phyloP scores from a whole-genome alignment of 2,888 invertebrate species.

The Desoria tigrina region DNA sequence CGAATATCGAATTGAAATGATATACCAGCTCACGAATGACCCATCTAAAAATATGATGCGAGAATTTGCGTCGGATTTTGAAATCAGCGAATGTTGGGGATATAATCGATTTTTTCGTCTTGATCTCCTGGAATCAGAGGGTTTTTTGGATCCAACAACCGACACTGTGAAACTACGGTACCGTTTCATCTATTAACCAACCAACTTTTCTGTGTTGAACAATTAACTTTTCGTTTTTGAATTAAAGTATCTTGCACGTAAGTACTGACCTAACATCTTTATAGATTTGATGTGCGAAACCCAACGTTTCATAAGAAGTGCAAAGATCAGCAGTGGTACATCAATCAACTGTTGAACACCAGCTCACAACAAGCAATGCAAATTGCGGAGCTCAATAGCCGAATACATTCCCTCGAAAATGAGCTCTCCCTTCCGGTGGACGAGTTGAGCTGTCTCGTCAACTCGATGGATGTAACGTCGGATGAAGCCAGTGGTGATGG shows the following conservation, averaged over 20 bases:
- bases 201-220: too few species aligned
- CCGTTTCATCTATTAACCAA: conserved; percentile 31
- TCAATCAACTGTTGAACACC: conserved; percentile 68
- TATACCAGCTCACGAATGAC: conserved; percentile 83
- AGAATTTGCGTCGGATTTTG: conserved; percentile 93
- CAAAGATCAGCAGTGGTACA: conserved; percentile 90
- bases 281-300: conserved; percentile 88
- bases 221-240: too few species aligned
- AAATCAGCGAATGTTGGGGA: conserved; percentile 95
- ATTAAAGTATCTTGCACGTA: too few species aligned
- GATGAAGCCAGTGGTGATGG: neutral
- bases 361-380: conserved; percentile 70
- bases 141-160: conserved; percentile 79
- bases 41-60: conserved; percentile 84
- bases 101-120: conserved; percentile 90
- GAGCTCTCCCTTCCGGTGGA: neutral
- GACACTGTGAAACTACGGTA: conserved; percentile 82
- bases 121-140: conserved; percentile 84
- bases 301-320: conserved; percentile 92
- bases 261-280: too few species aligned
- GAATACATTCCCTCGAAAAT: conserved; percentile 15
- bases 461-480: neutral
- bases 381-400: conserved; percentile 79
- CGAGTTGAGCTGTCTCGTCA: neutral
- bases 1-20: conserved; percentile 92